phyloP scores from a whole-genome alignment of 2,113 vertebrate genomes.

The Saimiri boliviensis region DNA sequence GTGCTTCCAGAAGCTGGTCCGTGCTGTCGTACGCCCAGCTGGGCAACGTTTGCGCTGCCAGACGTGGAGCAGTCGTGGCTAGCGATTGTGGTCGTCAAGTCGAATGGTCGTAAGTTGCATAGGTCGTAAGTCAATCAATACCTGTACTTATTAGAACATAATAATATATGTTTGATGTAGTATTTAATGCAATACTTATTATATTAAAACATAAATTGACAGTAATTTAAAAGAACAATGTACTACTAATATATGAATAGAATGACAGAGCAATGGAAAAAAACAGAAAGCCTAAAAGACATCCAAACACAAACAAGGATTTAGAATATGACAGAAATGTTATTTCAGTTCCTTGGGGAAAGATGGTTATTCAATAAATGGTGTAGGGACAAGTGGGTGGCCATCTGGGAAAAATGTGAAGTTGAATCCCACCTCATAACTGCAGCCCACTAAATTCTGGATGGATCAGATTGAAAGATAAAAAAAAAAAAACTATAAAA shows the following conservation, averaged over 20 bases:
- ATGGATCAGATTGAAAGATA: background rate
- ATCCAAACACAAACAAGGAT: background rate
- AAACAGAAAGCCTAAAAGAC: background rate
- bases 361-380: background rate
- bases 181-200: too few relatives aligned
- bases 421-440: background rate
- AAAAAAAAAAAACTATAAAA: conserved; percentile 22
- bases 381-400: background rate
- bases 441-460: background rate
- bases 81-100: too few relatives aligned
- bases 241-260: background rate
- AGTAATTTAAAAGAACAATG: background rate
- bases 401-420: background rate
- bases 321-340: background rate
- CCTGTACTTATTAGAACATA: background rate
- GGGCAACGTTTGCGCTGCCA: too few relatives aligned
- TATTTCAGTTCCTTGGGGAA: background rate
- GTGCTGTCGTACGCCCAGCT: too few relatives aligned
- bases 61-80: too few relatives aligned
- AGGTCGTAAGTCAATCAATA: too few relatives aligned
- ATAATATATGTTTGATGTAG: background rate
- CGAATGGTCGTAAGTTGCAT: too few relatives aligned
- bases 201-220: too few relatives aligned
- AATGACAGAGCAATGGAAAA: background rate
- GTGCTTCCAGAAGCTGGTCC: too few relatives aligned